Conservation (phyloP, 2,888 invertebrate genomes). For the Thecocarcelia acutangulata region DNA sequence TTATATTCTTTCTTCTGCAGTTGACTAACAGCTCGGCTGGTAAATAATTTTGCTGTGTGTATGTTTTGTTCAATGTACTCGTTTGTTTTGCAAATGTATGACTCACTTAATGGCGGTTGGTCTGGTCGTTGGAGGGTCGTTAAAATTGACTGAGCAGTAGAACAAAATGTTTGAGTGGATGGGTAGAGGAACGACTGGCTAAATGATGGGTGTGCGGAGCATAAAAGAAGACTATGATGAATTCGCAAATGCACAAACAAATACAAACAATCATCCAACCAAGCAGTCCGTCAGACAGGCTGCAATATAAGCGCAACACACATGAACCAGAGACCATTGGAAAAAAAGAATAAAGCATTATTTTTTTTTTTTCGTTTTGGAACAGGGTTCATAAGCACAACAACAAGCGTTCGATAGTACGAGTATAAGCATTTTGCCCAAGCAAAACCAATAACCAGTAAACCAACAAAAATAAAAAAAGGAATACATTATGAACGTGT, state of each 20-base stretch:
- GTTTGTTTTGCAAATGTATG: constrained; percentile 45
- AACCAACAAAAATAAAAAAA: constrained; percentile 41
- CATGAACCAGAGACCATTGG: constrained; percentile 16
- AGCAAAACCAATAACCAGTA: constrained; percentile 53
- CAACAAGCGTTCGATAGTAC: constrained; percentile 18
- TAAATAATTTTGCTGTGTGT: constrained; percentile 19
- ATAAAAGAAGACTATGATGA: constrained; percentile 44
- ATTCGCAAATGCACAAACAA: constrained; percentile 54
- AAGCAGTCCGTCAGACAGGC: constrained; percentile 29
- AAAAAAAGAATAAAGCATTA: not conserved
- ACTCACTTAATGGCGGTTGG: constrained; percentile 60
- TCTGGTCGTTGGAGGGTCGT: constrained; percentile 56
- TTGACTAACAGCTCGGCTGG: constrained; percentile 39
- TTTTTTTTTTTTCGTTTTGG: not conserved
- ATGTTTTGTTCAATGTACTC: constrained; percentile 14
- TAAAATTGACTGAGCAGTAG: constrained; percentile 49
- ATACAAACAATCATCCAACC: constrained; percentile 37
- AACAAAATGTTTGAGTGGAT: constrained; percentile 26
- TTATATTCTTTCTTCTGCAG: constrained; percentile 9
- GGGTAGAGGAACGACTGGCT: constrained; percentile 18
- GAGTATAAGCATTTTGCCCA: constrained; percentile 52
- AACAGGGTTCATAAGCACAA: constrained; percentile 45
- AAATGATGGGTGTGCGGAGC: constrained; percentile 31
- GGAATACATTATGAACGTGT: constrained; percentile 11
- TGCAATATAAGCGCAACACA: constrained; percentile 21